Percentiles rank a stretch among this genome's conserved stretches.
phyloP scores from a whole-genome alignment of 1,140 invertebrate species.

The Magallana gigas region DNA sequence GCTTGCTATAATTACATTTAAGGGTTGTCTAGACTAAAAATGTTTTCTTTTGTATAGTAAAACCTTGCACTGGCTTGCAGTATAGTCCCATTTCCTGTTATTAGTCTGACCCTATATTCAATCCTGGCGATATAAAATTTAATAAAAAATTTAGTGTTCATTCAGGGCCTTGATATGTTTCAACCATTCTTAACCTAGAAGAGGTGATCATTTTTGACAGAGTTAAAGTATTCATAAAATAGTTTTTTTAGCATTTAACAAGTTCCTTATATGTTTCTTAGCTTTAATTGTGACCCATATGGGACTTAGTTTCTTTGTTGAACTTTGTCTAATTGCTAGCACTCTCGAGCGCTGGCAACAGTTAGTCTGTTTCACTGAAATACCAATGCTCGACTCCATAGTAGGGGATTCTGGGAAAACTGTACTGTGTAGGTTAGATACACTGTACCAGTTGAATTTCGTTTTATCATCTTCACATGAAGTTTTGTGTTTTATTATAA shows the following conservation, averaged over 20 bases:
- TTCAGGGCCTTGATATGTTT: constrained; percentile 15
- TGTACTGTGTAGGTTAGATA: too few species aligned
- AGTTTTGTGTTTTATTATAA: too few species aligned
- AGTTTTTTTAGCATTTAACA: not conserved
- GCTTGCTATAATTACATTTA: not conserved
- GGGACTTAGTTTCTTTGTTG: not conserved
- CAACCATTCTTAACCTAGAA: not conserved
- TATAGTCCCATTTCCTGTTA: not conserved
- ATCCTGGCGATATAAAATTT: not conserved
- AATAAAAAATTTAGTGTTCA: not conserved
- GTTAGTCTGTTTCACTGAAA: too few species aligned
- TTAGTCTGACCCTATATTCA: constrained; percentile 3
- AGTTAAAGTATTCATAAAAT: constrained; percentile 5
- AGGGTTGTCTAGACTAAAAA: not conserved
- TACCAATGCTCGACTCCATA: too few species aligned
- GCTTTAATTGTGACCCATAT: constrained; percentile 3
- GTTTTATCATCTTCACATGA: too few species aligned
- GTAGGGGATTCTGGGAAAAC: too few species aligned
- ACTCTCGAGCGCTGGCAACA: too few species aligned
- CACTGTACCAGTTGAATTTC: too few species aligned
- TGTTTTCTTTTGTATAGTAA: not conserved
- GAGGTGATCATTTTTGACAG: not conserved
- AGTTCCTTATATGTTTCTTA: constrained; percentile 4
- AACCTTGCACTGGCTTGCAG: not conserved
- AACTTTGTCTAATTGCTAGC: not conserved